Evolutionary conservation across 2,888 invertebrate species (phyloP).

Genomic region (Yponomeuta evonymella): DNA sequence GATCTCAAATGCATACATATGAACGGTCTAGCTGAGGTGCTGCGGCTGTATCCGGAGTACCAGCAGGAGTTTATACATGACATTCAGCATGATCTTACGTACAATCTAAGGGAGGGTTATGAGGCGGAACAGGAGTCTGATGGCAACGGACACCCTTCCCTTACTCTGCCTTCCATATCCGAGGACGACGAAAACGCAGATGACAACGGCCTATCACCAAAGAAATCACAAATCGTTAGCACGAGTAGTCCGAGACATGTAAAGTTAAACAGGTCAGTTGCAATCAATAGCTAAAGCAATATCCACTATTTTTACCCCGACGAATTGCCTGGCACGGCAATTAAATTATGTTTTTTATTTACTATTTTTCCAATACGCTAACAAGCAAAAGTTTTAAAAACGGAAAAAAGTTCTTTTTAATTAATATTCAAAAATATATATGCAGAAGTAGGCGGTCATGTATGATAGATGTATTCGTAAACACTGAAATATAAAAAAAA

Average conservation of each 20-base stretch:
- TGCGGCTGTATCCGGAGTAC: conserved; percentile 94
- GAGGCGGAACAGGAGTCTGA: conserved; percentile 90
- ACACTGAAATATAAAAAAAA: too few species aligned
- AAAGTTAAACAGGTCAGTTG: conserved; percentile 61
- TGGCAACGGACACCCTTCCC: conserved; percentile 85
- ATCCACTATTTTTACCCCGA: not conserved
- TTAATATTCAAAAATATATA: too few species aligned
- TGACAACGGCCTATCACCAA: conserved; percentile 80
- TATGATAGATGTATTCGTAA: too few species aligned
- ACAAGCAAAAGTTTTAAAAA: not conserved
- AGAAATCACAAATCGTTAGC: conserved; percentile 76
- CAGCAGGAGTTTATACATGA: conserved; percentile 96
- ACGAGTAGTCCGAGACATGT: conserved; percentile 81
- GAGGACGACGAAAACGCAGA: conserved; percentile 96
- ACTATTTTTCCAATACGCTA: not conserved
- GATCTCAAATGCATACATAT: conserved; percentile 96
- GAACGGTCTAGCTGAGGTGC: conserved; percentile 91
- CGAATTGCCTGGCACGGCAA: not conserved
- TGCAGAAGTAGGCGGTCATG: too few species aligned
- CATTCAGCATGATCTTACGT: conserved; percentile 95
- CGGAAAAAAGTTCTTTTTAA: too few species aligned
- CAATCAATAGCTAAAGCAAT: not conserved
- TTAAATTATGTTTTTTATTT: not conserved
- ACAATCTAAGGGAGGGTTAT: conserved; percentile 94
- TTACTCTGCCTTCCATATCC: conserved; percentile 94